Evolutionary conservation across 2,888 invertebrate genomes (phyloP), one percentile per base, ranked within the genome.

Genomic region (Nephrotoma guestfalica): DNA sequence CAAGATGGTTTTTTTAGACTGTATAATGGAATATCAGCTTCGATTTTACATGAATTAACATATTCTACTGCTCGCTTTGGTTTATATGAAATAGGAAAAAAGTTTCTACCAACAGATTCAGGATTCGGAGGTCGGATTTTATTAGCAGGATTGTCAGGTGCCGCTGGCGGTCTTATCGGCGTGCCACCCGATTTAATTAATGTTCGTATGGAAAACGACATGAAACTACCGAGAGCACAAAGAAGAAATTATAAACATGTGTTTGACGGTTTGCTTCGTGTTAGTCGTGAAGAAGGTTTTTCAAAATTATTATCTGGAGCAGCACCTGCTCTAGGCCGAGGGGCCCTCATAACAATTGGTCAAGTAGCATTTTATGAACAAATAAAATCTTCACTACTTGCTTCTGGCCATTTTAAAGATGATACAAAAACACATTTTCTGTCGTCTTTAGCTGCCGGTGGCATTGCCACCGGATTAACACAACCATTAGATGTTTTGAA

Each of bases 201-300:
- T 92, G 99, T 99, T 5, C 93, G 99, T 89, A 99, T 99, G 99
- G 99, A 99, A 91, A 99, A 99, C 93, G 99, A 99, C 92, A 94
- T 99, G 40, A 99, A 99, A 92, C 92, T 99, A 86, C 95, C 97
- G 4, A 90, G 92, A 86, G 96, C 97, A 40, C 94, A 95, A 89
- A 93, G 98, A 90, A 94, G 99, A 93, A 98, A 99, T 90, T 99
- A 99, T 91, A 98, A 98, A 90, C 96, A 99, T 92, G 99, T 98
- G 0, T 89, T 99, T 86, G 98, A 99, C 92, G 99, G 99, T 0
- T 89, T 99, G 43, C 92, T 94, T 87, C 93, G 95, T 88, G 98
- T 99, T 0, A 94, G 94, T 86, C 92, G 92, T 30, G 94, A 96
- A 88, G 99, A 99, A 91, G 98, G 98, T 2, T 90, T 96, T 5